Evolutionary conservation across 2,797 vertebrate genomes (phyloP).

Genomic region (Myiothlypis chrysogaster): DNA sequence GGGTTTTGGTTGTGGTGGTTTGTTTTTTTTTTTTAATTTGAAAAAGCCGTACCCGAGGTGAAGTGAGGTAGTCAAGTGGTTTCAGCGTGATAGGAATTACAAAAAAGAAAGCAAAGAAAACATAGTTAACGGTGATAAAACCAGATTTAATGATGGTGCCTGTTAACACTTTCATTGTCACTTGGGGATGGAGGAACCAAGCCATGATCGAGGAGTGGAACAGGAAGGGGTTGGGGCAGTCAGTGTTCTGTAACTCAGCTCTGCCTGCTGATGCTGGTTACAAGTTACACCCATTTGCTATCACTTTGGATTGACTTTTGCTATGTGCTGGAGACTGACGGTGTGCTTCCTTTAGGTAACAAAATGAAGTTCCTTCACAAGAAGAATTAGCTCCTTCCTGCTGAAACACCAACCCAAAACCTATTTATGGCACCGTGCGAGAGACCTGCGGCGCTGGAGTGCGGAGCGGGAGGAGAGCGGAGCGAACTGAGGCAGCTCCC

Average conservation of each 20-base stretch:
- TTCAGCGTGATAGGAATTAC: not conserved
- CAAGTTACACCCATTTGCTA: not conserved
- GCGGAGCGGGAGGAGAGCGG: not conserved
- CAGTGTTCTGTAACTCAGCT: too few species aligned
- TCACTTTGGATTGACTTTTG: not conserved
- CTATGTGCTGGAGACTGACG: not conserved
- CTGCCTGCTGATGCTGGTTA: not conserved
- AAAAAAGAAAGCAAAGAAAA: not conserved
- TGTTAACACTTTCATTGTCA: not conserved
- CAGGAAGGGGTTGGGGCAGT: not conserved
- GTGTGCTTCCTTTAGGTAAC: constrained; percentile 81
- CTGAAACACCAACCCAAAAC: not conserved
- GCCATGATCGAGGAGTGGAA: fast-evolving
- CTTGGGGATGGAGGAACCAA: not conserved
- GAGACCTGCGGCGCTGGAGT: not conserved
- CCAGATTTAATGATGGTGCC: not conserved
- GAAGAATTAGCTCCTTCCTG: constrained; percentile 85
- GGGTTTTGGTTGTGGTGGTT: not conserved
- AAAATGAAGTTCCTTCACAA: constrained; percentile 99
- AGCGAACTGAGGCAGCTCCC: not conserved
- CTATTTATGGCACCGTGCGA: not conserved
- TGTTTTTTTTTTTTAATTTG: too few species aligned
- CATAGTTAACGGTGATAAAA: not conserved
- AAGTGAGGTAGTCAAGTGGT: not conserved
- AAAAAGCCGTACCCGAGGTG: not conserved